A percentile compares a stretch with the other conserved stretches of the same genome.
Evolutionary conservation across 2,113 vertebrate genomes (phyloP).

Genomic region (Aptenodytes forsteri): DNA sequence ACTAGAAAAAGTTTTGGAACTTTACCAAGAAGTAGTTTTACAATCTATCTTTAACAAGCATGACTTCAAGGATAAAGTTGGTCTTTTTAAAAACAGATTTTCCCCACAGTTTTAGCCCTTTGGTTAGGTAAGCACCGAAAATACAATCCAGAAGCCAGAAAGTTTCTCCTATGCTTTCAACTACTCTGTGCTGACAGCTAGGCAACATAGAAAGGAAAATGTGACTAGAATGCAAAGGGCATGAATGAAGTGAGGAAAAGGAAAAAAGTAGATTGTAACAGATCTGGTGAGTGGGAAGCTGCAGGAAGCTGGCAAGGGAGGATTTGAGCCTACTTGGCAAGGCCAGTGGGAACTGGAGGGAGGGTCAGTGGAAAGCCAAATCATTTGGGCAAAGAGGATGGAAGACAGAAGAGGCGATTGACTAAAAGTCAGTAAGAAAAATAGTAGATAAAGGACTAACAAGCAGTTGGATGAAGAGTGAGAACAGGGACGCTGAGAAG

Average conservation of each 20-base stretch:
- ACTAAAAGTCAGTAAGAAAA: not conserved
- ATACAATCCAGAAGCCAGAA: not conserved
- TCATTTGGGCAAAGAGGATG: not conserved
- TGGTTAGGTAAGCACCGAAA: conserved; percentile 32
- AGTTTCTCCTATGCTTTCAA: conserved; percentile 27
- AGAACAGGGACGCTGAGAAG: not conserved
- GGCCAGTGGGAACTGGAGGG: conserved; percentile 24
- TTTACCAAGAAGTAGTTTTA: not conserved
- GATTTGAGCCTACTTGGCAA: conserved; percentile 32
- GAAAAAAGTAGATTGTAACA: conserved; percentile 11
- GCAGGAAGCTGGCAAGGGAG: conserved; percentile 31
- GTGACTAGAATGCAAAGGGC: conserved; percentile 48
- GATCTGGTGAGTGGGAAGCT: conserved; percentile 3
- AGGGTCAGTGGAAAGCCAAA: conserved; percentile 10
- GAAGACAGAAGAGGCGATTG: not conserved
- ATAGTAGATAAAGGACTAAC: not conserved
- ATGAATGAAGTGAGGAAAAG: conserved; percentile 25
- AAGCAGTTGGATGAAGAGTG: not conserved
- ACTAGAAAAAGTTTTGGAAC: not conserved
- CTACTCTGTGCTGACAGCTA: conserved; percentile 21
- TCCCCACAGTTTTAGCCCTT: not conserved
- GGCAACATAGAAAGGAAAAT: conserved; percentile 49
- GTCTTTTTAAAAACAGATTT: not conserved
- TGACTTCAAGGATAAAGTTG: not conserved
- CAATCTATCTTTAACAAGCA: not conserved